These are phyloP conservation scores for Copidosoma aretas DNA, from an alignment of 2,888 invertebrate genomes.

Conservation along the genomic window DNA sequence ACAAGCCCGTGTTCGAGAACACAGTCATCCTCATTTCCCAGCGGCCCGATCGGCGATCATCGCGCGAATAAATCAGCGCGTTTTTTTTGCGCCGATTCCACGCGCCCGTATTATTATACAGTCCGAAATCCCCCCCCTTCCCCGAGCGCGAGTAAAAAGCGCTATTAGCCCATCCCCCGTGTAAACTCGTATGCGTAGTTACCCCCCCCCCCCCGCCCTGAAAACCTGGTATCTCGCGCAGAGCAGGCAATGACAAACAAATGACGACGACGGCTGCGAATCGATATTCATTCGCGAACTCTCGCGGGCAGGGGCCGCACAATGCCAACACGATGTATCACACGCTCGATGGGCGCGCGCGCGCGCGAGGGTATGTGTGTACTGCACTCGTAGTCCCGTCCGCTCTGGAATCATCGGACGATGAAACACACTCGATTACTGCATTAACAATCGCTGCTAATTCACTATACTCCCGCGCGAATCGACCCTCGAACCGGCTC, in stretches of 20 bases:
- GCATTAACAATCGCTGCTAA: slow-evolving; percentile 58
- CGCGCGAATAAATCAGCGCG: background rate
- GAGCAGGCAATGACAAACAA: slow-evolving; percentile 16
- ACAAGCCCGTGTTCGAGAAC: no score
- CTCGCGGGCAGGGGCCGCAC: slow-evolving; percentile 37
- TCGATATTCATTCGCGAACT: background rate
- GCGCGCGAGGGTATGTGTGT: background rate
- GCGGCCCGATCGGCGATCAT: background rate
- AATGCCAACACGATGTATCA: slow-evolving; percentile 52
- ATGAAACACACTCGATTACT: slow-evolving; percentile 60
- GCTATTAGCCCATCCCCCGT: background rate
- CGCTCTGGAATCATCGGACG: slow-evolving; percentile 54
- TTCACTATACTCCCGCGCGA: slow-evolving; percentile 42
- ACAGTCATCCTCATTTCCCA: background rate
- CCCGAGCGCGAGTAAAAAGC: background rate
- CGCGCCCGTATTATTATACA: no score
- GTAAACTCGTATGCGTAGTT: no score
- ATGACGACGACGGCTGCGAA: slow-evolving; percentile 20
- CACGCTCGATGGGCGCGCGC: slow-evolving; percentile 39
- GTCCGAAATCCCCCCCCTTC: background rate
- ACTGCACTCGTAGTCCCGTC: slow-evolving; percentile 30
- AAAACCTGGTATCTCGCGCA: no score
- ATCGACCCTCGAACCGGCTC: background rate
- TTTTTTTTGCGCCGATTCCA: background rate
- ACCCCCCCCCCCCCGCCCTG: no score